A percentile compares a stretch with the other conserved stretches of the same genome.
These are phyloP conservation scores for Dolichallabes microphthalmus DNA, from an alignment of 2,113 vertebrate genomes.

Conservation along the genomic window DNA sequence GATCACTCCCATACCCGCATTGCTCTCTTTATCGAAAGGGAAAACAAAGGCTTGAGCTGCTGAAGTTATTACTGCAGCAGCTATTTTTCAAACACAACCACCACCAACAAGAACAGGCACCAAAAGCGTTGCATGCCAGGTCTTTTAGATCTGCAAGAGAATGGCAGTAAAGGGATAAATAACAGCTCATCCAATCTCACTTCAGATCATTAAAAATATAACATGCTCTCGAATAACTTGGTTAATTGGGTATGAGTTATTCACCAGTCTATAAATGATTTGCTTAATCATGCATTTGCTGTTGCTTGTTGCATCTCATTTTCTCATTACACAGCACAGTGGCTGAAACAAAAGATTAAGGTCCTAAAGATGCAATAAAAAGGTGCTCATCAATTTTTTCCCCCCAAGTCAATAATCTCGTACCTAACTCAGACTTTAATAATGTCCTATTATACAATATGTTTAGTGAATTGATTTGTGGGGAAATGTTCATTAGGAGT, in stretches of 20 bases:
- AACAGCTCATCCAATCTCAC: constrained; percentile 57
- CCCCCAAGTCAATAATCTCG: constrained; percentile 60
- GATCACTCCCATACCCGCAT: constrained; percentile 88
- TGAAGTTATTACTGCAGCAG: constrained; percentile 96
- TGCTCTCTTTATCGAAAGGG: constrained; percentile 97
- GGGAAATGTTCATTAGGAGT: constrained; percentile 69
- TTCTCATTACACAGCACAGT: constrained; percentile 63
- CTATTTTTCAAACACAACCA: constrained; percentile 84
- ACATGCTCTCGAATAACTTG: constrained; percentile 30
- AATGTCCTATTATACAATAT: constrained; percentile 75
- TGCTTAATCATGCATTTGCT: constrained; percentile 50
- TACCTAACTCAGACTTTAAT: constrained; percentile 66
- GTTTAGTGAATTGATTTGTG: constrained; percentile 78
- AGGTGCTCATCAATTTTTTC: constrained; percentile 56
- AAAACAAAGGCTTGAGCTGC: constrained; percentile 97
- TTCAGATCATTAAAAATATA: constrained; percentile 50
- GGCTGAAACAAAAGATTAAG: constrained; percentile 49
- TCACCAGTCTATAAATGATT: constrained; percentile 36
- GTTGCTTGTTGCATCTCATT: constrained; percentile 54
- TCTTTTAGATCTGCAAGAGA: constrained; percentile 83
- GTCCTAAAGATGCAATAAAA: constrained; percentile 49
- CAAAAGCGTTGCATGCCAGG: constrained; percentile 91
- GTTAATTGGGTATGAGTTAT: constrained; percentile 47
- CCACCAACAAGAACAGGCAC: constrained; percentile 59
- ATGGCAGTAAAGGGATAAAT: constrained; percentile 84